Conservation (phyloP, 2,113 vertebrate genomes). For the Vombatus ursinus region DNA sequence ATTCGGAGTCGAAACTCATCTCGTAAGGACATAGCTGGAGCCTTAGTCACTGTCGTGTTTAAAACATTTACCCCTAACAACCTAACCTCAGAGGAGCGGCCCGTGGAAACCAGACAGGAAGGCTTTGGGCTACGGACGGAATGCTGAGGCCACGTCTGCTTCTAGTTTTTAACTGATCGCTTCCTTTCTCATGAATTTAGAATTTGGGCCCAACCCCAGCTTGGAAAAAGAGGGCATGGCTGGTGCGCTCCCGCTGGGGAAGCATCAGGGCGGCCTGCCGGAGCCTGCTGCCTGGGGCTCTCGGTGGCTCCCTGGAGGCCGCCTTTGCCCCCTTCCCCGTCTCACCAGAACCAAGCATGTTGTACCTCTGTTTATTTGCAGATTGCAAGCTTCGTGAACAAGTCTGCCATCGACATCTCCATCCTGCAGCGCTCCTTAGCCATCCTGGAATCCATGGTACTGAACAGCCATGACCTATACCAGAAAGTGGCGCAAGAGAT, state of each 20-base stretch:
- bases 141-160: neutral
- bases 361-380: slow-evolving; percentile 76
- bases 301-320: neutral
- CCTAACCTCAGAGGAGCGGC: neutral
- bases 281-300: too few relatives aligned
- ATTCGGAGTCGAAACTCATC: neutral
- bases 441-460: slow-evolving; percentile 98
- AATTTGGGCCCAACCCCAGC: neutral
- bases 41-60: neutral
- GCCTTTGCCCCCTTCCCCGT: fast-evolving
- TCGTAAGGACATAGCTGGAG: slow-evolving; percentile 1
- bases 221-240: too few relatives aligned
- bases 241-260: too few relatives aligned
- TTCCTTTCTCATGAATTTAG: neutral
- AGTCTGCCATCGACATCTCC: slow-evolving; percentile 93
- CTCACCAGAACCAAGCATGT: fast-evolving
- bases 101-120: neutral
- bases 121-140: neutral
- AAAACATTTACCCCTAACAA: neutral
- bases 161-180: too few relatives aligned
- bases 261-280: too few relatives aligned
- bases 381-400: slow-evolving; percentile 98
- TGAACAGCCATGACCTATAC: slow-evolving; percentile 98
- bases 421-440: slow-evolving; percentile 96
- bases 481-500: slow-evolving; percentile 99